Base-by-base conservation (phyloP, 2,797 vertebrate species). In the Halcyon chelicuti region DNA sequence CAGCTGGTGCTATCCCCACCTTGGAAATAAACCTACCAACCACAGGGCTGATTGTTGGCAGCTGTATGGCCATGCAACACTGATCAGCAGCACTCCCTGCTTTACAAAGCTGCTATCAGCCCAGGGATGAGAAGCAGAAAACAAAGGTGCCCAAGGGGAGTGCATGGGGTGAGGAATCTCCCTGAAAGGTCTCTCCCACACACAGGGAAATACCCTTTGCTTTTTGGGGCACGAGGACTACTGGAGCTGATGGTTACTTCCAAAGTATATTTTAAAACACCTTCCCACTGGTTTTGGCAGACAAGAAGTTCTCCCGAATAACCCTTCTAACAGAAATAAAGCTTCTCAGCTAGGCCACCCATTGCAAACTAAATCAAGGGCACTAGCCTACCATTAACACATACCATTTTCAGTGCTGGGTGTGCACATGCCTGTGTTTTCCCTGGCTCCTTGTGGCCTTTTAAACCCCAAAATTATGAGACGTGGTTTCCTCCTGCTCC, bases 1-100 rank as follows among this genome's bases (percentile, higher is more conserved):
- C 13, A 72, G 35, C 10, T 74, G 63, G 29, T 29, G 73, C 49
- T 66, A 57, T 26, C 11, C 11, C 12, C 10, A 18, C 21, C 35
- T 26, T 52, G 22, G 44, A 60, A 85, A 87, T 22, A 72, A 67
- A 82, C 5, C 7, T 19, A 17, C 29, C 6, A 7, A 1, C 5
- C 16, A 9, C 0, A 1, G 22, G 18, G 66, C 9, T 26, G 14
- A 6, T 3, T 55, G 25, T 5, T 33, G 37, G 39, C 3, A 20
- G 35, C 76, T 70, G 7, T 35, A 39, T 4, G 14, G 54, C 29
- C 2, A 0, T 13, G 15, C 28, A 47, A 28, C 0, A 1, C 33
- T 28, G 16, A 31, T 23, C 31, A 10, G 52, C 58, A 60, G 37
- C 46, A 55, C 13, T 47, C 31, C 2, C 19, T 61, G 58, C 40